These are phyloP conservation scores for Lota lota DNA, from an alignment of 2,113 vertebrate genomes.

Conservation along the genomic window DNA sequence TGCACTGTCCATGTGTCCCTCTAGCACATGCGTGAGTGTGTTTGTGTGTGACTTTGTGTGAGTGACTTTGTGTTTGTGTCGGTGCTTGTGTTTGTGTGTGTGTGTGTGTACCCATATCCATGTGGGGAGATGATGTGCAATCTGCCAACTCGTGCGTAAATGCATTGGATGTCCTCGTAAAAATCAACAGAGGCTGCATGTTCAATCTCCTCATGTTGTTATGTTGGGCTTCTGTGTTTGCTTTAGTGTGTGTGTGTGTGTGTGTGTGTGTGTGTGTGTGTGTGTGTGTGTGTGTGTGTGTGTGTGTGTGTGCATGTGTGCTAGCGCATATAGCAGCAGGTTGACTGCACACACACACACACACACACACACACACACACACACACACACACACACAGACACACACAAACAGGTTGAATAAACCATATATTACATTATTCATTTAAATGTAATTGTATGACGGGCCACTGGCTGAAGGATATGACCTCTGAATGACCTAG, in stretches of 20 bases:
- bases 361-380: too few species aligned
- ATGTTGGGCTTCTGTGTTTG: neutral
- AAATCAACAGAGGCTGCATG: slow-evolving; percentile 6
- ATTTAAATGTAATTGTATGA: too few species aligned
- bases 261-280: neutral
- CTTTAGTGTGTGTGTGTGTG: neutral
- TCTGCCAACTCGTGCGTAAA: slow-evolving; percentile 12
- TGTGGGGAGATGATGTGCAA: too few species aligned
- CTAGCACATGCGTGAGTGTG: slow-evolving; percentile 12
- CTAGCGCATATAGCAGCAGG: too few species aligned
- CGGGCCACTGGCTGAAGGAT: too few species aligned
- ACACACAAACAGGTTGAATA: too few species aligned
- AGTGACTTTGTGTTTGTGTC: neutral
- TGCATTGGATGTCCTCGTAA: neutral
- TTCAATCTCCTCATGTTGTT: neutral
- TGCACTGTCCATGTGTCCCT: slow-evolving; percentile 17
- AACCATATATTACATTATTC: too few species aligned
- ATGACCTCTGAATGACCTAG: too few species aligned
- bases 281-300: neutral
- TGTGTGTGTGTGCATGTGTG: neutral
- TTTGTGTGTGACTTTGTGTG: slow-evolving; percentile 6
- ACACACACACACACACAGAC: neutral
- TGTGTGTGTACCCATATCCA: too few species aligned
- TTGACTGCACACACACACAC: too few species aligned
- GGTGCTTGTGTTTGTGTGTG: neutral